phyloP scores from a whole-genome alignment of 1,140 invertebrate species.

The Eciton burchellii region DNA sequence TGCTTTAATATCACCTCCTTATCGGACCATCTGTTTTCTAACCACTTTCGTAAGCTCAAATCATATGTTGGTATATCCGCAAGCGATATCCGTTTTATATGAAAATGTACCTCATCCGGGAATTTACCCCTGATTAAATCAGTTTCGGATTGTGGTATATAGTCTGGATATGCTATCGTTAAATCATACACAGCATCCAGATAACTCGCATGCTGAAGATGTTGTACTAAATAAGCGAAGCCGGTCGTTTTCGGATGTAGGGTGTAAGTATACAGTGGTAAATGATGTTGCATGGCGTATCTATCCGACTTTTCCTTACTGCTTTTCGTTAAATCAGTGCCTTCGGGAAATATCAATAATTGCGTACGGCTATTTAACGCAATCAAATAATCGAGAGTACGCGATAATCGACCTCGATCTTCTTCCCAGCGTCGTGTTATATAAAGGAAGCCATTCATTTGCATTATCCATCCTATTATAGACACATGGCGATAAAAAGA shows the following conservation, averaged over 20 bases:
- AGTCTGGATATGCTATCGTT: slow-evolving; percentile 91
- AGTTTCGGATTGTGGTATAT: slow-evolving; percentile 89
- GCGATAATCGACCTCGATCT: slow-evolving; percentile 89
- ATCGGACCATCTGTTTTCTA: slow-evolving; percentile 89
- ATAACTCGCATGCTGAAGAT: slow-evolving; percentile 88
- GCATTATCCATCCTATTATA: slow-evolving; percentile 94
- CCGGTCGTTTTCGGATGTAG: slow-evolving; percentile 95
- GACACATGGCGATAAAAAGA: not conserved
- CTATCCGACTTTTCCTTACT: slow-evolving; percentile 90
- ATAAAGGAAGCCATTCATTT: slow-evolving; percentile 93
- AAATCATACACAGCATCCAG: slow-evolving; percentile 92
- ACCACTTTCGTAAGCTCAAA: slow-evolving; percentile 87
- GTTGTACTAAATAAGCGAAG: slow-evolving; percentile 90
- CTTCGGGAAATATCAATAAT: slow-evolving; percentile 95
- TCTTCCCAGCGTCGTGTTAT: slow-evolving; percentile 93
- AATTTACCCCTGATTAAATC: slow-evolving; percentile 89
- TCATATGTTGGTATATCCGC: slow-evolving; percentile 87
- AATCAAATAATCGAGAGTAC: slow-evolving; percentile 91
- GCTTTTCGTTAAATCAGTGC: slow-evolving; percentile 92
- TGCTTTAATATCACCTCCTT: slow-evolving; percentile 89
- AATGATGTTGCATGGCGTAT: slow-evolving; percentile 90
- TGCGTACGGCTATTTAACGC: slow-evolving; percentile 88
- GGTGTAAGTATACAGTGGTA: slow-evolving; percentile 90
- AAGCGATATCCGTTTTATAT: slow-evolving; percentile 90
- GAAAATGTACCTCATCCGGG: slow-evolving; percentile 91